A percentile compares a stretch with the other conserved stretches of the same genome.
phyloP scores from a whole-genome alignment of 2,797 vertebrate species.

The Liasis olivaceus region DNA sequence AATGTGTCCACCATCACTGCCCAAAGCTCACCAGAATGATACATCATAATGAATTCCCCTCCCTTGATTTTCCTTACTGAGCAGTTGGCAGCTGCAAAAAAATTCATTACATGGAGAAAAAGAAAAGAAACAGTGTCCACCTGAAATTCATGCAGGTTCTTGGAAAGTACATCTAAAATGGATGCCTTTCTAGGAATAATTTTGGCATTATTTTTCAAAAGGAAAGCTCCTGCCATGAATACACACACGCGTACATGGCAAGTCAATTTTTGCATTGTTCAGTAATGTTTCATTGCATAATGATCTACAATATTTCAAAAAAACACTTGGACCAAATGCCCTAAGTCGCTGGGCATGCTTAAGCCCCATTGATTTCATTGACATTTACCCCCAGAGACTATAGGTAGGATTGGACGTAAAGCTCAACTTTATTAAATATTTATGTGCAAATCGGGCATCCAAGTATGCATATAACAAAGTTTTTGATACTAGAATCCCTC shows the following conservation, averaged over 20 bases:
- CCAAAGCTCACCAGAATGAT: background rate
- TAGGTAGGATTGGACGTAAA: constrained; percentile 44
- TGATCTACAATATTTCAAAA: constrained; percentile 48
- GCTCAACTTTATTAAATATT: constrained; percentile 42
- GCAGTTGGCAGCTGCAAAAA: constrained; percentile 3
- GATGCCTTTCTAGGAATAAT: constrained; percentile 46
- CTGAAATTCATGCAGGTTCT: constrained; percentile 61
- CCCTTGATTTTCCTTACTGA: constrained; percentile 49
- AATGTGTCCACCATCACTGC: background rate
- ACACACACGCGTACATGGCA: background rate
- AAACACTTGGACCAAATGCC: background rate
- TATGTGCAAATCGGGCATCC: background rate
- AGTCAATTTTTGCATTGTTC: background rate
- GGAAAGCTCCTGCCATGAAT: constrained; percentile 35
- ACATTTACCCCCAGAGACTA: background rate
- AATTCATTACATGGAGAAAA: constrained; percentile 62
- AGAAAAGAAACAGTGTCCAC: constrained; percentile 62
- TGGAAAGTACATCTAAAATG: constrained; percentile 53
- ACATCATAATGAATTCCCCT: constrained; percentile 6
- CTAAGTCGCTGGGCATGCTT: background rate
- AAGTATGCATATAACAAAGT: background rate
- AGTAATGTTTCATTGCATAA: constrained; percentile 33
- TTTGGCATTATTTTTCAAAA: constrained; percentile 44
- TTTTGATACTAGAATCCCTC: background rate
- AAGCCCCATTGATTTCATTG: background rate